Conservation (phyloP, 1,140 invertebrate species). For the Anastatus disparis region DNA sequence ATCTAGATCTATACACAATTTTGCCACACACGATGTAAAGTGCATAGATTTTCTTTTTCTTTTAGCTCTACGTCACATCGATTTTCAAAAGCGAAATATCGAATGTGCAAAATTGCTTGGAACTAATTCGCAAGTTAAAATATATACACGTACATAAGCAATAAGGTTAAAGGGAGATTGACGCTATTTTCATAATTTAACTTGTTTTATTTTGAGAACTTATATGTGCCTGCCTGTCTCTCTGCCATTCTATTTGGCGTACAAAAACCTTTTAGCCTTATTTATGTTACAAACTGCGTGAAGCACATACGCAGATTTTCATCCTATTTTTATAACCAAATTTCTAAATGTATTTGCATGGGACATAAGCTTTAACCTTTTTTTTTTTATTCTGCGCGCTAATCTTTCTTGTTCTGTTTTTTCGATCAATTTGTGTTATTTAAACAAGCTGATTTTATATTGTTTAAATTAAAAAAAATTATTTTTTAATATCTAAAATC, state of each 20-base stretch:
- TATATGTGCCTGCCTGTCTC: background rate
- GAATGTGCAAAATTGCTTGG: constrained; percentile 4
- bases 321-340: constrained; percentile 23
- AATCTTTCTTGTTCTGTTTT: background rate
- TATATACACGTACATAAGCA: too few relatives aligned
- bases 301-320: constrained; percentile 13
- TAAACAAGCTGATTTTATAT: background rate
- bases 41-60: background rate
- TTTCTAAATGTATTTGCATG: constrained; percentile 6
- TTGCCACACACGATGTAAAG: too few relatives aligned
- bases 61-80: background rate
- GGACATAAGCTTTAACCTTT: background rate
- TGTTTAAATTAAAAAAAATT: too few relatives aligned
- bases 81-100: too few relatives aligned
- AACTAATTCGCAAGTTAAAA: background rate
- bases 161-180: constrained; percentile 16
- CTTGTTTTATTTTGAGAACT: constrained; percentile 28
- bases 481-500: too few relatives aligned
- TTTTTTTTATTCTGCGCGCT: background rate
- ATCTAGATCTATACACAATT: too few relatives aligned
- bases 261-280: constrained; percentile 29
- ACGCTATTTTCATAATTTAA: constrained; percentile 29
- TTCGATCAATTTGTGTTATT: background rate
- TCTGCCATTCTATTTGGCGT: background rate
- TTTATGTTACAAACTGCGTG: constrained; percentile 21